Evolutionary conservation across 2,797 vertebrate genomes (phyloP).

Genomic region (Chelidonichthys spinosus): DNA sequence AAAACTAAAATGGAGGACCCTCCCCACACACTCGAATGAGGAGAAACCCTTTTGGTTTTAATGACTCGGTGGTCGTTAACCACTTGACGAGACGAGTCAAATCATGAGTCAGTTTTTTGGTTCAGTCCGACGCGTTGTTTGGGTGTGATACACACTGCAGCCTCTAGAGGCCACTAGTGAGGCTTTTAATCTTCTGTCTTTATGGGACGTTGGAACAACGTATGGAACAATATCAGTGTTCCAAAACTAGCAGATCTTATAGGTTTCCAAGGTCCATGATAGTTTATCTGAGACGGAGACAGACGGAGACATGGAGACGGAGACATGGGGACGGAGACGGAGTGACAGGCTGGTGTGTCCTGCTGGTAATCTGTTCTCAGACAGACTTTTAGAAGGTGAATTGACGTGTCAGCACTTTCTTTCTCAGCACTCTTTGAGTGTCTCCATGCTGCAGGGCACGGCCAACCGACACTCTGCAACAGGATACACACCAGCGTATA

Average conservation of each 20-base stretch:
- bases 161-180: neutral
- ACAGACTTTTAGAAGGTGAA: constrained; percentile 22
- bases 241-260: neutral
- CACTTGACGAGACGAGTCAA: neutral
- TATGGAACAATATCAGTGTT: constrained; percentile 17
- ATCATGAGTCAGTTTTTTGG: neutral
- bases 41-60: neutral
- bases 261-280: neutral
- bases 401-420: constrained; percentile 42
- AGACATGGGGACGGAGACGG: neutral
- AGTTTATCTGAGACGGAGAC: constrained; percentile 1
- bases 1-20: neutral
- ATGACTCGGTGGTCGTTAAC: neutral
- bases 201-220: constrained; percentile 8
- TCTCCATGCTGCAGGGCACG: constrained; percentile 32
- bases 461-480: constrained; percentile 31
- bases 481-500: neutral
- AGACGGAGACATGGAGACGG: neutral
- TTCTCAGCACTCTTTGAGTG: constrained; percentile 16
- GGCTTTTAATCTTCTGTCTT: constrained; percentile 5
- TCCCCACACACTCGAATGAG: neutral
- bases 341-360: neutral
- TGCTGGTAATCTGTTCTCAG: constrained; percentile 44
- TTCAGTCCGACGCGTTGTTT: neutral
- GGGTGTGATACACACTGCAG: constrained; percentile 1